Percentiles rank a stretch among this genome's conserved stretches.
phyloP scores from a whole-genome alignment of 1,140 invertebrate species.

The Nomia melanderi region DNA sequence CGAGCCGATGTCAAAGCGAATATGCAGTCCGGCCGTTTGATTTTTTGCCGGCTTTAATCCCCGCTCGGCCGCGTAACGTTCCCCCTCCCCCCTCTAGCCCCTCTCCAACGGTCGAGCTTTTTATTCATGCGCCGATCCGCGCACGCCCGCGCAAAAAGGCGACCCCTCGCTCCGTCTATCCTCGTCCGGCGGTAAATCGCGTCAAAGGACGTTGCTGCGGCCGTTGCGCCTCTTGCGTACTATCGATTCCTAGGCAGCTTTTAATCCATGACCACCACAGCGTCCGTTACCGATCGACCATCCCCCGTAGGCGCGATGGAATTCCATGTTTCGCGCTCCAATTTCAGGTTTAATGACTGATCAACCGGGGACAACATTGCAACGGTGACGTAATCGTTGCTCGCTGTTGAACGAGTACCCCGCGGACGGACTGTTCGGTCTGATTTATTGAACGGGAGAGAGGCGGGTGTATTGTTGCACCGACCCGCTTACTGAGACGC shows the following conservation, averaged over 20 bases:
- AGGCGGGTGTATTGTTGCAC: conserved; percentile 22
- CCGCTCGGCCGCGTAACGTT: conserved; percentile 31
- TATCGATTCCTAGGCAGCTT: conserved; percentile 41
- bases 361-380: conserved; percentile 2
- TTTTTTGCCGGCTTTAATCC: conserved; percentile 43
- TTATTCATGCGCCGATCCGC: conserved; percentile 23
- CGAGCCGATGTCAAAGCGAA: conserved; percentile 36
- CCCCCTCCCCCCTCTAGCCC: no score
- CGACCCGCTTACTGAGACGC: conserved; percentile 17
- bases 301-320: background rate
- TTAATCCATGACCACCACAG: no score
- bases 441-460: conserved; percentile 29
- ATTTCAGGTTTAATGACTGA: conserved; percentile 34
- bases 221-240: conserved; percentile 1
- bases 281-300: no score
- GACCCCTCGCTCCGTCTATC: no score
- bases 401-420: background rate
- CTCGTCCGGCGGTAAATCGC: conserved; percentile 35
- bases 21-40: conserved; percentile 39
- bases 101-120: conserved; percentile 17
- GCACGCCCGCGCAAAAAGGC: conserved; percentile 21
- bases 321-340: background rate
- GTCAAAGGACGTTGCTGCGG: conserved; percentile 34
- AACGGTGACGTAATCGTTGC: background rate
- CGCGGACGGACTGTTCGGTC: conserved; percentile 9